Evolutionary conservation across 2,888 invertebrate genomes (phyloP), one percentile per base, ranked within the genome.

Genomic region (Amphiduros pacificus): DNA sequence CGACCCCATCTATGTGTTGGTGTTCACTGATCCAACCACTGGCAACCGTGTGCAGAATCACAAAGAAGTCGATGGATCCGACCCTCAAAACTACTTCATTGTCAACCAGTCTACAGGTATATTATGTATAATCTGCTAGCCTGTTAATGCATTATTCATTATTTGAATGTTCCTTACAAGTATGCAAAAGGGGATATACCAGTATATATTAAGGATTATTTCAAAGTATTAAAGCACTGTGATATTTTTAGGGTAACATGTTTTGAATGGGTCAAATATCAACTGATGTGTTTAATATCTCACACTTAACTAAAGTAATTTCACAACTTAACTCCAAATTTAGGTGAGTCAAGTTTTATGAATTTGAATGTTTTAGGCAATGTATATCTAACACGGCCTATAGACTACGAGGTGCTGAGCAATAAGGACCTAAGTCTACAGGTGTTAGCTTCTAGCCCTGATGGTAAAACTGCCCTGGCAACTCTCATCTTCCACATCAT

Each of bases 71-170:
- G 4, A 24, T 11, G 56, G 31, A 6, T 55, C 65, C 2, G 66
- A 67, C 44, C 58, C 63, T 2, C 22, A 36, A 4, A 49, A 58
- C 49, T 67, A 62, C 53, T 61, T 67, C 61, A 48, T 28, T 28
- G 61, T 67, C 28, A n/a, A 59, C 24, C 28, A 22, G 0, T 14
- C 11, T n/a, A 61, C 55, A 22, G 65, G 65, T 64, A 36, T 36
- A 36, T 36, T 36, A 11, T 36, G 9, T 17, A 36, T 11, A 36
- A 36, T n/a, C n/a, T n/a, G n/a, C n/a, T n/a, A n/a, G n/a, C n/a
- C n/a, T n/a, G n/a, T n/a, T n/a, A n/a, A n/a, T n/a, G n/a, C n/a
- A n/a, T n/a, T n/a, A n/a, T n/a, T n/a, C n/a, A n/a, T n/a, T n/a
- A n/a, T n/a, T n/a, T n/a, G n/a, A n/a, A n/a, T n/a, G n/a, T n/a